phyloP scores from a whole-genome alignment of 2,888 invertebrate genomes.

The Rugalucina vietnamica region DNA sequence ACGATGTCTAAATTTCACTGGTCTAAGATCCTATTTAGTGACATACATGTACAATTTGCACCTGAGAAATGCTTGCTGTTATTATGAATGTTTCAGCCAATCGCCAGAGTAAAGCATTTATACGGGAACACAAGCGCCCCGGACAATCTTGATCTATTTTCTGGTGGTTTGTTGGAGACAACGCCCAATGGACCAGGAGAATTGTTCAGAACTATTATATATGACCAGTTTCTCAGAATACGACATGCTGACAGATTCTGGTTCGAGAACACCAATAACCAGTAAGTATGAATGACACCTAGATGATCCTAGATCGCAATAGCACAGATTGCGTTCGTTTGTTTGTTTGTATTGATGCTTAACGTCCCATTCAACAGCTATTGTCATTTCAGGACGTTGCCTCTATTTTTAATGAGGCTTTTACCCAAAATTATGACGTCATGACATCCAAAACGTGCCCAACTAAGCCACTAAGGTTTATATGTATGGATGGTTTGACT shows the following conservation, averaged over 20 bases:
- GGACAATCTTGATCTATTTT: constrained; percentile 96
- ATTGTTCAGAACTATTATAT: constrained; percentile 94
- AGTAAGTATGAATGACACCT: constrained; percentile 88
- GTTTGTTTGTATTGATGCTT: too few relatives aligned
- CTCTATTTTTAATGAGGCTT: too few relatives aligned
- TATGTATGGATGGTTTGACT: too few relatives aligned
- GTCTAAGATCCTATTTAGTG: not conserved
- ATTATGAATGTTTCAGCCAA: constrained; percentile 44
- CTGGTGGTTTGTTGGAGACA: constrained; percentile 98
- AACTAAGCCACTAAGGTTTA: too few relatives aligned
- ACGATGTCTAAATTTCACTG: not conserved
- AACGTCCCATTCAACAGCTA: too few relatives aligned
- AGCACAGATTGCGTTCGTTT: too few relatives aligned
- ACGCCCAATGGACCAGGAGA: constrained; percentile 88
- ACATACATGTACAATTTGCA: not conserved
- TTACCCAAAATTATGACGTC: too few relatives aligned
- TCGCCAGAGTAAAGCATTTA: constrained; percentile 87
- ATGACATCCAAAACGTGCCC: too few relatives aligned
- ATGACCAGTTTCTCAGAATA: constrained; percentile 95
- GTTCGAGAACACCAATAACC: constrained; percentile 97
- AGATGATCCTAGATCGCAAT: too few relatives aligned
- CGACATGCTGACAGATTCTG: constrained; percentile 98
- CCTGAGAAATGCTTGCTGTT: not conserved
- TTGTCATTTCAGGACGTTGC: too few relatives aligned
- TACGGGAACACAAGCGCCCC: constrained; percentile 86